Evolutionary conservation across 2,888 invertebrate genomes (phyloP), one percentile per base, ranked within the genome.

Genomic region (Rosalia funebris): DNA sequence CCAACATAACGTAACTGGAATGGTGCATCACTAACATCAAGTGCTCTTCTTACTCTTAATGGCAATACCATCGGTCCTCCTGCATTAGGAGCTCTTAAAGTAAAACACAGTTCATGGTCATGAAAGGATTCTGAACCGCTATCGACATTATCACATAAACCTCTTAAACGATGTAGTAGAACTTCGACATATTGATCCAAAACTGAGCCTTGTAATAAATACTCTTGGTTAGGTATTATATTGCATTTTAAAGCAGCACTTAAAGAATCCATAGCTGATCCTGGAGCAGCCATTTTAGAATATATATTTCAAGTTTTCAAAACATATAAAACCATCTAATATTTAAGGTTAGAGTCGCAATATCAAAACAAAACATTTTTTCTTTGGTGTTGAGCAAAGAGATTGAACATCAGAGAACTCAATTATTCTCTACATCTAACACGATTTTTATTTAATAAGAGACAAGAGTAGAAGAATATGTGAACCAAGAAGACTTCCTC

Each of bases 1-100:
- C 97, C 96, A 65, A 96, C 90, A 76, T 97, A 98, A 1, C 96
- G 85, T 48, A 98, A 83, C 79, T 97, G 96, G 85, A 91, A 95
- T 0, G 93, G 93, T 82, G 92, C 91, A 63, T 93, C 92, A 50
- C 89, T 88, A 11, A 91, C 88, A 77, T 93, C 92, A 12, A 94
- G 78, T 0, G 96, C 92, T 78, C 93, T 88, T 54, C 97, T 85
- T 0, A 96, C 95, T 65, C 96, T 83, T 34, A 96, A 82, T 70
- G 90, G 86, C 17, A 95, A 77, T 7, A 77, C 76, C 75, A 78
- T 76, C 5, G 79, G 74, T 19, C 87, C 85, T 32, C 77, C 77
- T 1, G 79, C 86, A 71, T 87, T 87, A 9, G 87, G 86, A 61
- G 88, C 89, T 66, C 93, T 84, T 60, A 94, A 85, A 62, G 91